Conservation (phyloP, 1,140 invertebrate species). For the Bursaphelenchus mucronatus region DNA sequence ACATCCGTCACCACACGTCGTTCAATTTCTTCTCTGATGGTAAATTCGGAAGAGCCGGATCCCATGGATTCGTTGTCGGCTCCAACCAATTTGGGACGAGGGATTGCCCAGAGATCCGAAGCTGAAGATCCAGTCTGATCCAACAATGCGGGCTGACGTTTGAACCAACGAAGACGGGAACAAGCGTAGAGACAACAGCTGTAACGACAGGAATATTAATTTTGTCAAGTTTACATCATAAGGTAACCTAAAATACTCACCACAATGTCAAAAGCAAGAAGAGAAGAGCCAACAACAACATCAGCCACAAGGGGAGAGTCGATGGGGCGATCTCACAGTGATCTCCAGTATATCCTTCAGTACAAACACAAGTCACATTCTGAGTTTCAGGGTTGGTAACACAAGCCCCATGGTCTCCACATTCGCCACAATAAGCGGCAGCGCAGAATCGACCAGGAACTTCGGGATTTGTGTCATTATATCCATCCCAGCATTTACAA, state of each 20-base stretch:
- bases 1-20: constrained; percentile 18
- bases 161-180: constrained; percentile 21
- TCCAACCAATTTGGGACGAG: constrained; percentile 9
- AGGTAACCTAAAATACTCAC: not conserved
- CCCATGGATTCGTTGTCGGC: constrained; percentile 11
- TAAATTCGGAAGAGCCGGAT: constrained; percentile 16
- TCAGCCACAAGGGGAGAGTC: constrained; percentile 19
- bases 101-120: constrained; percentile 8
- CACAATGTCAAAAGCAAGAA: constrained; percentile 15
- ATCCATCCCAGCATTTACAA: constrained; percentile 16
- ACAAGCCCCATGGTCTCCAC: too few relatives aligned
- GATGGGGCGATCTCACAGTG: not conserved
- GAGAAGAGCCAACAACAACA: constrained; percentile 16
- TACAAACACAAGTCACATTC: constrained; percentile 1
- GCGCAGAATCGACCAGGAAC: constrained; percentile 4
- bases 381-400: too few relatives aligned
- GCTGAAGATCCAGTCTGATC: constrained; percentile 14
- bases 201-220: not conserved
- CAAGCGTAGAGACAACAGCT: constrained; percentile 15
- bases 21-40: constrained; percentile 18
- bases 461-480: constrained; percentile 11
- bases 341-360: not conserved
- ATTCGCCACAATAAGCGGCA: too few relatives aligned
- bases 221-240: not conserved
- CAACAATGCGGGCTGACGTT: constrained; percentile 12